Evolutionary conservation across 2,888 invertebrate genomes (phyloP), one percentile per base, ranked within the genome.

Genomic region (Osmoderma eremita): DNA sequence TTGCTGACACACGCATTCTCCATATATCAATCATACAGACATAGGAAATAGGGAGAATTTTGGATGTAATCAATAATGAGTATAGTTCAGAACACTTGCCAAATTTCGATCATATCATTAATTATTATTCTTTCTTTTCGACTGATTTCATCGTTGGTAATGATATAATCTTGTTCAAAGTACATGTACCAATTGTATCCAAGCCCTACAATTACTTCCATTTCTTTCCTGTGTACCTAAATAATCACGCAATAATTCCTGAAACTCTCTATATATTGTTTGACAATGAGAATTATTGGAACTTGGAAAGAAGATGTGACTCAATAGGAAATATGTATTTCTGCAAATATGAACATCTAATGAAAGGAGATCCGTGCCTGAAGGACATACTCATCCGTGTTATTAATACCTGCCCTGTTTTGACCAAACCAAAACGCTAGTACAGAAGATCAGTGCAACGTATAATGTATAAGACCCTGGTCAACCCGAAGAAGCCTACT

Each of bases 261-360:
- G 50, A 65, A 61, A 65, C 65, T 5, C 56, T 38, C 0, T 65
- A 58, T 58, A 36, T 42, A 15, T 24, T 65, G 36, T 65, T 58
- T 17, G 49, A 65, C 41, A n/a, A 49, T 18, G 20, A 58, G 38
- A 17, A 49, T 10, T 48, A 56, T n/a, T 65, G 65, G 65, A 65
- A 61, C 15, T 38, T 42, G 4, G 22, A 49, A 6, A 41, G 18
- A n/a, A 22, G 20, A 17, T 61, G 58, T 17, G 17, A 65, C 2
- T 4, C 22, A 13, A 36, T 65, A 1, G 65, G 49, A n/a, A 22
- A 50, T 8, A 24, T 17, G 6, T 56, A 38, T 13, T 48, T 58
- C 12, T 58, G 65, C 22, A 13, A 15, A 13, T 42, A 30, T 1
- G 53, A 24, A 24, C 8, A 42, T 12, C n/a, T 54, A 13, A 13